phyloP scores from a whole-genome alignment of 2,888 invertebrate species.

The Hyppa rectilinea region DNA sequence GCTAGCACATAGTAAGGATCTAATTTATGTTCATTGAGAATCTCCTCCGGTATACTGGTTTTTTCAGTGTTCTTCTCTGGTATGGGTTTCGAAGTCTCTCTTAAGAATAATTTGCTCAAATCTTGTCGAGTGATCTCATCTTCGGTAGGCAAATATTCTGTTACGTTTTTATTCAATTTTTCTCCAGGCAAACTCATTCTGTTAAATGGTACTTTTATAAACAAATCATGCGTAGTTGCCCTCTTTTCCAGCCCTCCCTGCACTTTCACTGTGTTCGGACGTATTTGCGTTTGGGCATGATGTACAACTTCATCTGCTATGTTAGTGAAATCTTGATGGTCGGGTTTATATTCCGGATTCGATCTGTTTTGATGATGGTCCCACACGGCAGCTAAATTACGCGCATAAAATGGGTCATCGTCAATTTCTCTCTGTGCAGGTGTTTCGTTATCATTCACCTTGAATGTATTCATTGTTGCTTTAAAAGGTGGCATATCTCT shows the following conservation, averaged over 20 bases:
- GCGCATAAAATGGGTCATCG: not conserved
- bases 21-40: constrained; percentile 31
- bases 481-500: not conserved
- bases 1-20: constrained; percentile 52
- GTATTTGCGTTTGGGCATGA: not conserved
- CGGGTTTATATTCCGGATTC: not conserved
- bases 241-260: not conserved
- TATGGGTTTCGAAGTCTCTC: not conserved
- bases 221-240: not conserved
- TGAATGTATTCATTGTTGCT: not conserved
- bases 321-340: not conserved
- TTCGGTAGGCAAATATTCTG: not conserved
- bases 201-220: not conserved
- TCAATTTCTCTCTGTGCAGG: not conserved
- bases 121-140: not conserved
- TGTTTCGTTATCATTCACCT: not conserved
- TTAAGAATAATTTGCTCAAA: not conserved
- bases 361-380: not conserved
- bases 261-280: not conserved
- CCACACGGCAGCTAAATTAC: not conserved
- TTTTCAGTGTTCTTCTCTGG: not conserved
- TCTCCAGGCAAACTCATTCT: not conserved
- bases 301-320: not conserved
- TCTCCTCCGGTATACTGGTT: not conserved
- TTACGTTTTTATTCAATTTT: not conserved